Evolutionary conservation across 2,113 vertebrate genomes (phyloP).

Genomic region (Microtus pennsylvanicus): DNA sequence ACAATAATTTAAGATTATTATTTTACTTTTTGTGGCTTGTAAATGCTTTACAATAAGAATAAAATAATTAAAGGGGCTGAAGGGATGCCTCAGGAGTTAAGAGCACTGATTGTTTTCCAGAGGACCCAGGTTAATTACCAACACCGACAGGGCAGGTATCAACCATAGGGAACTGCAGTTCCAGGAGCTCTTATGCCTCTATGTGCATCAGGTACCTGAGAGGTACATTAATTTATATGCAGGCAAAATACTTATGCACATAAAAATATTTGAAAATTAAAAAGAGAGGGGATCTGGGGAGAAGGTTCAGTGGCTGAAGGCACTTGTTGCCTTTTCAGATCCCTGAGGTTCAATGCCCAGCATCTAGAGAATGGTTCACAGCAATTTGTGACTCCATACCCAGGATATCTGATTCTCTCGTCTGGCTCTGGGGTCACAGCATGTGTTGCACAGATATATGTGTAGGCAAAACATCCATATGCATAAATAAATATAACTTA

Average conservation of each 20-base stretch:
- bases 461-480: background rate
- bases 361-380: background rate
- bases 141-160: background rate
- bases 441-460: background rate
- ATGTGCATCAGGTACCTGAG: background rate
- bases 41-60: background rate
- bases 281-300: background rate
- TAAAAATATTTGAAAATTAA: background rate
- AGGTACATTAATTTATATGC: background rate
- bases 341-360: background rate
- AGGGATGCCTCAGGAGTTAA: background rate
- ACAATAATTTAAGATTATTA: background rate
- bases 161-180: accelerated
- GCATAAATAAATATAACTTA: background rate
- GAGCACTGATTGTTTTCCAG: background rate
- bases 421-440: background rate
- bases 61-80: background rate
- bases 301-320: background rate
- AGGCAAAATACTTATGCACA: background rate
- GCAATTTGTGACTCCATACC: background rate
- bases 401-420: background rate
- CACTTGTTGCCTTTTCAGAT: background rate
- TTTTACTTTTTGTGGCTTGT: background rate
- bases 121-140: background rate
- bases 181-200: background rate